Evolutionary conservation across 2,113 vertebrate genomes (phyloP).

Genomic region (Neolamprologus modestus): DNA sequence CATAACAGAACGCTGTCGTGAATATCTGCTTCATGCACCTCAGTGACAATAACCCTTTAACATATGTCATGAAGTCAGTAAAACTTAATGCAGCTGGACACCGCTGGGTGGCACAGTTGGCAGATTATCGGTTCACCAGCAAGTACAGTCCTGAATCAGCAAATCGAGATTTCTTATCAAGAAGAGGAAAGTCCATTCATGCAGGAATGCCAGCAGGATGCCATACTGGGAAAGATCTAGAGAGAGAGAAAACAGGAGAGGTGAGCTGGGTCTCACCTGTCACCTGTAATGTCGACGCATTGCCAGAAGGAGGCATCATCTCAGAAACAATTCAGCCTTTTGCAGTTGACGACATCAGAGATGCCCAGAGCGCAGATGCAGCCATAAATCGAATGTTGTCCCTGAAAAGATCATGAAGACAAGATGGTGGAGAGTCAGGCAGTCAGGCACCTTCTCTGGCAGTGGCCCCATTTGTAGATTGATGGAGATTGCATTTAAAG

Average conservation of each 20-base stretch:
- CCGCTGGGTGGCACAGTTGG: neutral
- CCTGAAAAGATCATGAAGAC: neutral
- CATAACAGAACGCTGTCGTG: neutral
- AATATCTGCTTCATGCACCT: neutral
- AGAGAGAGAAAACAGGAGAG: neutral
- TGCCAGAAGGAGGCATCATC: neutral
- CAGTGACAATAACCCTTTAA: neutral
- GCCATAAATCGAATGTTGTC: neutral
- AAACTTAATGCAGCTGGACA: neutral
- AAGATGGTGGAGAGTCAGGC: neutral
- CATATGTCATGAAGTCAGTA: neutral
- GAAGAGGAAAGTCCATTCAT: accelerated
- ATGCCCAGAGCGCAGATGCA: neutral
- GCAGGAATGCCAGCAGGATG: neutral
- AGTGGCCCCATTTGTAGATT: neutral
- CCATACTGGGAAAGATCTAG: accelerated
- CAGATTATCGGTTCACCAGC: neutral
- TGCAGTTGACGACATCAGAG: neutral
- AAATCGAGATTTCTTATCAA: neutral
- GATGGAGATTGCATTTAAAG: neutral
- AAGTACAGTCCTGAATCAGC: neutral
- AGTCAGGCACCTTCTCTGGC: neutral
- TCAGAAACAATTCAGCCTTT: neutral
- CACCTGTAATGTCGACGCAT: neutral
- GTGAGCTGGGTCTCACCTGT: neutral